Evolutionary conservation across 2,888 invertebrate genomes (phyloP), one percentile per base, ranked within the genome.

Genomic region (Notodonta ziczac): DNA sequence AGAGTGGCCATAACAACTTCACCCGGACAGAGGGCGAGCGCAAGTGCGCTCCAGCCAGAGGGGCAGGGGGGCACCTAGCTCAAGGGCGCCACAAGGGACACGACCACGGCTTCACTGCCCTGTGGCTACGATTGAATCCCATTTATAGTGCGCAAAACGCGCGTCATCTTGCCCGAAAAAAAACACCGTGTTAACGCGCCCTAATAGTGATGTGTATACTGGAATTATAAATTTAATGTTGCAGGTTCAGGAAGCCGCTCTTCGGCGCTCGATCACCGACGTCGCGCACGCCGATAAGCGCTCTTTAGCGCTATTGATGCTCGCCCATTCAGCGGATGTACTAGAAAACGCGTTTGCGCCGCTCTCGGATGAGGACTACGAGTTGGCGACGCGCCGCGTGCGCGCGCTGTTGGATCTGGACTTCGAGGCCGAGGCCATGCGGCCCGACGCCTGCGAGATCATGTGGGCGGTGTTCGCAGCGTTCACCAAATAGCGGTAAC

Each of bases 401-500:
- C 96, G 99, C 74, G 97, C 98, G 80, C 95, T 99, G 57, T 95
- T 99, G 76, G 99, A 99, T 89, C 95, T 99, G 78, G 99, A 99
- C 93, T 98, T 98, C 90, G 99, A 99, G 90, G 96, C 97, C 56
- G 99, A 99, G 92, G 97, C 98, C 72, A 96, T 97, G 92, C 98
- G 99, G 91, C 95, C 97, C 56, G 97, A 97, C 86, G 96, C 97
- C 64, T 97, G 97, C 83, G 99, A 99, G 88, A 96, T 99, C 78
- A 97, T 99, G 94, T 99, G 99, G 99, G 99, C 99, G 60, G 99
- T 99, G 65, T 99, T 99, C 93, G 98, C 99, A 76, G 98, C 99
- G 66, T 99, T 99, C 94, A 98, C 98, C 82, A 99, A 99, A 96
- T 99, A 97, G 96, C 94, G 84, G 80, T 87, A 83, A 83, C 73